A percentile compares a stretch with the other conserved stretches of the same genome.
phyloP scores from a whole-genome alignment of 92 coral and sea anemone genomes.

The Epizoanthus scotinus region DNA sequence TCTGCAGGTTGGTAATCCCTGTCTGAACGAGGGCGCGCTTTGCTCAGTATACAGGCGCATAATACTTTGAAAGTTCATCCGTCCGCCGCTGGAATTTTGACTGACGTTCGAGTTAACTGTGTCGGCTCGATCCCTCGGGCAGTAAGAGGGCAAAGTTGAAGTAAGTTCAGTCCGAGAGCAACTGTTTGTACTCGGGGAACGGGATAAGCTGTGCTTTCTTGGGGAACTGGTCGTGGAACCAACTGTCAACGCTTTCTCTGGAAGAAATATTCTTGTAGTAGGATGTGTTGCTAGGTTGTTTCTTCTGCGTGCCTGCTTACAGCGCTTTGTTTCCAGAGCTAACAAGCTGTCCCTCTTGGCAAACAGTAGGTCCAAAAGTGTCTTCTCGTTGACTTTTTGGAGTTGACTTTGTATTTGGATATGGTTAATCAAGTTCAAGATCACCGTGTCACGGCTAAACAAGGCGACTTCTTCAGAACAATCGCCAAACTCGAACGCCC shows the following conservation, averaged over 20 bases:
- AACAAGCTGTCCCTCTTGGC: conserved; percentile 51
- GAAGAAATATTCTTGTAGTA: neutral
- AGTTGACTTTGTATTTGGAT: conserved; percentile 14
- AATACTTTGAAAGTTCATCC: conserved; percentile 47
- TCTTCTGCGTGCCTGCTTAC: neutral
- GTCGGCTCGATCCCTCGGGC: neutral
- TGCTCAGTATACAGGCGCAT: conserved; percentile 69
- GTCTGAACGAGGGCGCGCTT: conserved; percentile 66
- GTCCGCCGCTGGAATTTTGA: neutral
- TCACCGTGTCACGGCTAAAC: conserved; percentile 21
- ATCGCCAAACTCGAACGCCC: conserved; percentile 15
- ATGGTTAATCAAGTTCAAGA: neutral
- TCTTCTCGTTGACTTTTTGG: conserved; percentile 49
- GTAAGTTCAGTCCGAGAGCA: neutral
- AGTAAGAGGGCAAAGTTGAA: conserved; percentile 3
- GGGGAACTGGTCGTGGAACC: neutral
- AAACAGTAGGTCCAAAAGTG: conserved; percentile 72
- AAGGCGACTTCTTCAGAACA: neutral
- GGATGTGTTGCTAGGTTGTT: neutral
- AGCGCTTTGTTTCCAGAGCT: conserved; percentile 25
- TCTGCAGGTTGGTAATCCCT: conserved; percentile 56
- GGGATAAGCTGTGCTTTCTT: neutral
- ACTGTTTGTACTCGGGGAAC: neutral
- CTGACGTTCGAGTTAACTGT: neutral
- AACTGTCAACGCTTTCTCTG: neutral